Evolutionary conservation across 1,140 invertebrate genomes (phyloP).

Genomic region (Ceratitis capitata): DNA sequence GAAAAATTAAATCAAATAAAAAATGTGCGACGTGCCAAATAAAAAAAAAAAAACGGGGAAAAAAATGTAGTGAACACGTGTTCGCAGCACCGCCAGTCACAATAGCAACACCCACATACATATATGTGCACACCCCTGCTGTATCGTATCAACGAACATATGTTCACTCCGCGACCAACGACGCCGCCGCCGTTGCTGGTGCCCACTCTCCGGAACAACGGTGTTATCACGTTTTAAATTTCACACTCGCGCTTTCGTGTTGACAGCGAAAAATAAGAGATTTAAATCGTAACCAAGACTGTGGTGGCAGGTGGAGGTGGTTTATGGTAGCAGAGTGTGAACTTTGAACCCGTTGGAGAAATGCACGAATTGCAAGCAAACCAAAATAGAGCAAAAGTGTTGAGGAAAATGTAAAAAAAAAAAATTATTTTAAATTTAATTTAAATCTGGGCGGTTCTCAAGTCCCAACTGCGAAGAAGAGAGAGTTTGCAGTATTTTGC

Average conservation of each 20-base stretch:
- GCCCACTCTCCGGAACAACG: constrained; percentile 39
- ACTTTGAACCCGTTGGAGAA: neutral
- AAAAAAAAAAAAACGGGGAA: too few relatives aligned
- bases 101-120: neutral
- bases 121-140: neutral
- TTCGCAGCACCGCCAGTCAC: neutral
- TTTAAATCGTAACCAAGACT: constrained; percentile 16
- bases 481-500: too few relatives aligned
- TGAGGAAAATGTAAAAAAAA: neutral
- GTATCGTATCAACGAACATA: neutral
- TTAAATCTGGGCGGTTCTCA: too few relatives aligned
- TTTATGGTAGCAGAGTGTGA: neutral
- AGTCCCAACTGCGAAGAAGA: too few relatives aligned
- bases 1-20: constrained; percentile 24
- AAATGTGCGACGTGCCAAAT: constrained; percentile 46
- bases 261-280: constrained; percentile 4
- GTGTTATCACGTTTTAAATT: constrained; percentile 64
- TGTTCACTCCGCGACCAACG: neutral
- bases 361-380: neutral
- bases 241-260: constrained; percentile 51
- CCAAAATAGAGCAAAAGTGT: neutral
- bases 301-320: neutral
- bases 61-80: constrained; percentile 12
- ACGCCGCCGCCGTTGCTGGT: neutral
- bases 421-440: neutral